A percentile compares a stretch with the other conserved stretches of the same genome.
These are phyloP conservation scores for Phasia obesa DNA, from an alignment of 2,888 invertebrate genomes.

Conservation along the genomic window DNA sequence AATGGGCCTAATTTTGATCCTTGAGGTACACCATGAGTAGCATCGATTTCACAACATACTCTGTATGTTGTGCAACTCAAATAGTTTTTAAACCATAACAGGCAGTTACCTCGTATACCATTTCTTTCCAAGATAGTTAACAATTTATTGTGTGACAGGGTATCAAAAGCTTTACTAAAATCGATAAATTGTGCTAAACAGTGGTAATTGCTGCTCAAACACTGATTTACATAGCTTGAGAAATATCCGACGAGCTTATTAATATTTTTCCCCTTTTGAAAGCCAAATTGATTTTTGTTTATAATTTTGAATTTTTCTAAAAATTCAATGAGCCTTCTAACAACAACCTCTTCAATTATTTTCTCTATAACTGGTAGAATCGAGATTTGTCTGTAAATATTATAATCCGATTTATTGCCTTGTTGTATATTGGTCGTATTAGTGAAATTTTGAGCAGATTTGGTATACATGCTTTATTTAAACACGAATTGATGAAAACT, in stretches of 20 bases:
- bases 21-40: conserved; percentile 40
- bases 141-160: conserved; percentile 3
- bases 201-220: neutral
- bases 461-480: neutral
- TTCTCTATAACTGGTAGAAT: conserved; percentile 4
- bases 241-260: conserved; percentile 20
- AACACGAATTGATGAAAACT: neutral
- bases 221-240: conserved; percentile 8
- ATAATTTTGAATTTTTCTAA: neutral
- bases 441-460: neutral
- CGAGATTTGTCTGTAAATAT: neutral
- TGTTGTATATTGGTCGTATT: neutral
- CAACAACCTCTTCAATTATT: neutral
- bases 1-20: conserved; percentile 49
- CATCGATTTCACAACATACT: neutral
- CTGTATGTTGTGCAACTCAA: conserved; percentile 1
- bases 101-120: conserved; percentile 9
- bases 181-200: conserved; percentile 15
- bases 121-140: conserved; percentile 9
- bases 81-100: conserved; percentile 34
- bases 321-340: neutral
- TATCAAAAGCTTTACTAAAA: conserved; percentile 39
- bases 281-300: conserved; percentile 8
- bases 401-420: neutral
- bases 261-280: conserved; percentile 35